Base-by-base conservation (phyloP, 2,888 invertebrate genomes). In the Calameuta idolon region DNA sequence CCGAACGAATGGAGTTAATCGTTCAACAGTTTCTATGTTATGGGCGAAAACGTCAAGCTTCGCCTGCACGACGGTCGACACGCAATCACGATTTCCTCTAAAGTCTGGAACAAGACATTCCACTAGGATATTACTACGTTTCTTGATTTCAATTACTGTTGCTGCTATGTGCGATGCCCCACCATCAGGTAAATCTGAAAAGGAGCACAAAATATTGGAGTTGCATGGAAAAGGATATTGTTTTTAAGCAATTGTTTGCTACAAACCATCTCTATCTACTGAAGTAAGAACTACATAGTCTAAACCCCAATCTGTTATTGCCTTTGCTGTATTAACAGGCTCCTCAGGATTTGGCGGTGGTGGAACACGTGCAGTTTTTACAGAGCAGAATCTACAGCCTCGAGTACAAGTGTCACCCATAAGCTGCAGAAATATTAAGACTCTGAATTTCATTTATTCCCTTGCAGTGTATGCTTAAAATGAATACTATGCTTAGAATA, bases 371-470 rank as follows among this genome's bases (percentile, higher is more conserved):
- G 99, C 95, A 0, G 99, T 99, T 93, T 99, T 99, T 75, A 99
- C 97, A 0, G 99, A 99, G 92, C 99, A 99, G 93, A 99, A 99
- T 88, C 98, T 94, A 91, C 99, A 99, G 34, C 98, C 99, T 81
- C 99, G 94, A 0, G 99, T 99, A 89, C 99, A 99, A 0, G 98
- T 98, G 92, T 99, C 99, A n/a, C 99, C 99, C 94, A 99, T 95
- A 73, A 99, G 93, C 98, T 98, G 90, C 5, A 55, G 55, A 9
- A 68, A 69, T 40, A 79, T 73, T 69, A 80, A 33, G 37, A 77
- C 76, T 15, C 73, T 74, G 31, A 75, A 69, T 74, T 75, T 35
- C 9, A 55, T 23, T 23, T 55, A 55, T 55, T 55, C 5, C 23
- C 2, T 4, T 55, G 23, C 5, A 40, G 40, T 40, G 0, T 40